Conservation (phyloP, 2,888 invertebrate genomes). For the Thera obeliscata region DNA sequence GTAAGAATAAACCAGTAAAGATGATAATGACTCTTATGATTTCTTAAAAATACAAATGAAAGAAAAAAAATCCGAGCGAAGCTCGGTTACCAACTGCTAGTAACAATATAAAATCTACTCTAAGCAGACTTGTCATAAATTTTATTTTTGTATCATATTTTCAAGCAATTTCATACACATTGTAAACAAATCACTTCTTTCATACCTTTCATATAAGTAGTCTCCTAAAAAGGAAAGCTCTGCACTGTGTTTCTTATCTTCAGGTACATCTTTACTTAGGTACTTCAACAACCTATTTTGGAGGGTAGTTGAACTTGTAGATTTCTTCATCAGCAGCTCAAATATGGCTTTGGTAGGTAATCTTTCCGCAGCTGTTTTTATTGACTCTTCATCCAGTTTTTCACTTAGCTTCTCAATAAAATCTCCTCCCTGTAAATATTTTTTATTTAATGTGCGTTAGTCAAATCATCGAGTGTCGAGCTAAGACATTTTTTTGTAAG, state of each 20-base stretch:
- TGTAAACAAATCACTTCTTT: slow-evolving; percentile 58
- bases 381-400: slow-evolving; percentile 52
- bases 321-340: slow-evolving; percentile 53
- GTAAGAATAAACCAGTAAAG: too few relatives aligned
- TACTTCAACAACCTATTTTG: slow-evolving; percentile 54
- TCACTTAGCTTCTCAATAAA: slow-evolving; percentile 57
- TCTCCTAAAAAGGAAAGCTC: slow-evolving; percentile 57
- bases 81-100: too few relatives aligned
- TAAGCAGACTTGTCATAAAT: slow-evolving; percentile 53
- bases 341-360: slow-evolving; percentile 50
- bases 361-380: slow-evolving; percentile 54
- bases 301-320: slow-evolving; percentile 44
- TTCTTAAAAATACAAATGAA: too few relatives aligned
- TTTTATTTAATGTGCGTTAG: not conserved
- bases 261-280: slow-evolving; percentile 36
- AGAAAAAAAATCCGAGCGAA: too few relatives aligned
- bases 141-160: slow-evolving; percentile 30
- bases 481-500: too few relatives aligned
- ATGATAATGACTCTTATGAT: too few relatives aligned
- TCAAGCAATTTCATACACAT: slow-evolving; percentile 66
- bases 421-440: slow-evolving; percentile 64
- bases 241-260: slow-evolving; percentile 38
- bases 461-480: too few relatives aligned
- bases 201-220: slow-evolving; percentile 59
- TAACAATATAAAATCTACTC: slow-evolving; percentile 1